Evolutionary conservation across 2,888 invertebrate genomes (phyloP), one percentile per base, ranked within the genome.

Genomic region (Antheraea assamensis): DNA sequence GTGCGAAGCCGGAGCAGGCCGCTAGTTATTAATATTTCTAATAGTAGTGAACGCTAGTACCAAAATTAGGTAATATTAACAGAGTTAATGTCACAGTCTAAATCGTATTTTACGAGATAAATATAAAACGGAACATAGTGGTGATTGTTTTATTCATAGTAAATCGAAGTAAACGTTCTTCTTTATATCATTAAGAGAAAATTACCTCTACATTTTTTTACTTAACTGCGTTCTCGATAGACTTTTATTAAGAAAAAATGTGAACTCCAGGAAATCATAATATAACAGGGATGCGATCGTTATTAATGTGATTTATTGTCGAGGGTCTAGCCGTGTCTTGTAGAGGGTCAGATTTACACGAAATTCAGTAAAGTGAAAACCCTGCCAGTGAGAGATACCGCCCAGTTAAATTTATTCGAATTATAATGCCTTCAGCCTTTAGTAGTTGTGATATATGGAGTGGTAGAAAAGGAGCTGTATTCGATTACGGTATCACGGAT

Each of bases 241-340:
- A 52, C 27, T 52, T 71, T 71, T 52, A 71, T 30, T 7, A 42
- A 42, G 10, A 71, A 71, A 71, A 71, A 31, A 58, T 55, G 68
- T 68, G 3, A 35, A 21, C 13, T 68, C 31, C 58, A n/a, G 35
- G 17, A 31, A 52, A 58, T 52, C 47, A 19, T 49, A n/a, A n/a
- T n/a, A 27, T 71, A 27, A 71, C 70, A 74, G 49, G 58, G 42
- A 70, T 66, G 55, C 49, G 64, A 35, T 21, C 58, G 21, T 35
- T 71, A 66, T 55, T 88, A 88, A 87, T 75, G 79, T 90, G 89
- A 91, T 91, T 92, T 91, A 90, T 87, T 76, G 78, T 75, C 81
- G 81, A 76, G 76, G 85, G 81, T 77, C 79, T 82, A 66, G 73
- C 77, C 42, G 68, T 58, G 70, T 49, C 70, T 35, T 73, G 72